Conservation (phyloP, 2,113 vertebrate species). For the Nerophis lumbriciformis region DNA sequence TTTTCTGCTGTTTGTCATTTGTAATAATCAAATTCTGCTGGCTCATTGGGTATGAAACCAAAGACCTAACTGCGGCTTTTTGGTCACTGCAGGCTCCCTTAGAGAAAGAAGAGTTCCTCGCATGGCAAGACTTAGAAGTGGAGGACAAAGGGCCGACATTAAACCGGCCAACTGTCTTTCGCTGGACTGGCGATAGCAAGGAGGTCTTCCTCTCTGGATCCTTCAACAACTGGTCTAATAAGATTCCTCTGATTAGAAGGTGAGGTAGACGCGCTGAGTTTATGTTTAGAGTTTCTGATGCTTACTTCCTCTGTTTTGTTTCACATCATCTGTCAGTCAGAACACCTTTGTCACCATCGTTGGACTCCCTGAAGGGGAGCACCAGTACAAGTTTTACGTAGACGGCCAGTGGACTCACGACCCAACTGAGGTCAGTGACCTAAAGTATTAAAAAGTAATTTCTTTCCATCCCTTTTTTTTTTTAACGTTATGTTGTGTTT, state of each 20-base stretch:
- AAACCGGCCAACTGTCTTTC: slow-evolving; percentile 91
- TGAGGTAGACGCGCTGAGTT: slow-evolving; percentile 36
- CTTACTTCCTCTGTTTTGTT: not conserved
- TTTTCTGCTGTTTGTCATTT: not conserved
- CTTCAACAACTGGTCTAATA: slow-evolving; percentile 93
- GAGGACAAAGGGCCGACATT: slow-evolving; percentile 80
- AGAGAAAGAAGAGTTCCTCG: slow-evolving; percentile 91
- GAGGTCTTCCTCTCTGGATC: slow-evolving; percentile 93
- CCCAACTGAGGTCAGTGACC: slow-evolving; percentile 80
- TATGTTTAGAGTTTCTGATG: not conserved
- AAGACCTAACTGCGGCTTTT: not conserved
- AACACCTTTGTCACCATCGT: slow-evolving; percentile 97
- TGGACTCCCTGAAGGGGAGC: slow-evolving; percentile 94
- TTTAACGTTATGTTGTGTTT: not conserved
- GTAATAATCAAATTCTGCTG: not conserved
- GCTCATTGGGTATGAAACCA: not conserved
- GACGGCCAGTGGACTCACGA: slow-evolving; percentile 98
- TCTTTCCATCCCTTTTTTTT: not conserved
- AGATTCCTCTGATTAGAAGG: slow-evolving; percentile 94
- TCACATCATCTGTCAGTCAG: slow-evolving; percentile 66
- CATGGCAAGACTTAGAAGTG: slow-evolving; percentile 89
- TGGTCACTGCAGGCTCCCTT: slow-evolving; percentile 72
- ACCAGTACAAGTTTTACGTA: slow-evolving; percentile 98
- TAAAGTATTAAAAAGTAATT: not conserved
- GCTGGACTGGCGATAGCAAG: slow-evolving; percentile 92